A percentile compares a stretch with the other conserved stretches of the same genome.
Evolutionary conservation across 2,113 vertebrate species (phyloP).

Genomic region (Pantherophis guttatus): DNA sequence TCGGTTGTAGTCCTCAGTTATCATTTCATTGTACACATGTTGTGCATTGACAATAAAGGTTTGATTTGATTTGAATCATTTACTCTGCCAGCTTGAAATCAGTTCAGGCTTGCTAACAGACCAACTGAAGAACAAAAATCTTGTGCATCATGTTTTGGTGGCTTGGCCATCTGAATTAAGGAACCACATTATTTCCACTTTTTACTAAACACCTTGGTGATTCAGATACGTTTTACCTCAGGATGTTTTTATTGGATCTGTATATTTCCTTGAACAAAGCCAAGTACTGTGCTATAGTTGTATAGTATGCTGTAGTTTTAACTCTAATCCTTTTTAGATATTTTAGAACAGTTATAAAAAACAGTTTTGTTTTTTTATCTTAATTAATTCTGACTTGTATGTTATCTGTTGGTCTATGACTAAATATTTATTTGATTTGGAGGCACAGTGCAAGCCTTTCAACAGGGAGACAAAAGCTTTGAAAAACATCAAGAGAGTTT

Average conservation of each 20-base stretch:
- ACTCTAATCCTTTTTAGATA: neutral
- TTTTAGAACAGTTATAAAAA: neutral
- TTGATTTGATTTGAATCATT: neutral
- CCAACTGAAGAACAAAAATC: neutral
- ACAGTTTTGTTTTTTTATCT: neutral
- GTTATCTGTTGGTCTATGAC: neutral
- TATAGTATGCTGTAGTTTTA: neutral
- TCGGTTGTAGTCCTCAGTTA: neutral
- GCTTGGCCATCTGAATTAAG: neutral
- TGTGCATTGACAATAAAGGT: too few relatives aligned
- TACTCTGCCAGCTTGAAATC: neutral
- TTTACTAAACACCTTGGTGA: neutral
- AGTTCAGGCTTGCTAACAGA: neutral
- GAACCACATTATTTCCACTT: neutral
- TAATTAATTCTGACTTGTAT: neutral
- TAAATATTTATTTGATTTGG: neutral
- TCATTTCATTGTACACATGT: too few relatives aligned
- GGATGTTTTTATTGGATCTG: neutral
- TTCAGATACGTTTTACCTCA: neutral
- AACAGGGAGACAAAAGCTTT: neutral
- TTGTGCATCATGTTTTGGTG: neutral
- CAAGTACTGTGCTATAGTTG: neutral
- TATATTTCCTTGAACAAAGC: neutral
- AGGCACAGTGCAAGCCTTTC: neutral
- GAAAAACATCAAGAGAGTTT: neutral